Percentiles rank a stretch among this genome's conserved stretches.
These are phyloP conservation scores for Globodera rostochiensis DNA, from an alignment of 1,140 invertebrate genomes.

Conservation along the genomic window DNA sequence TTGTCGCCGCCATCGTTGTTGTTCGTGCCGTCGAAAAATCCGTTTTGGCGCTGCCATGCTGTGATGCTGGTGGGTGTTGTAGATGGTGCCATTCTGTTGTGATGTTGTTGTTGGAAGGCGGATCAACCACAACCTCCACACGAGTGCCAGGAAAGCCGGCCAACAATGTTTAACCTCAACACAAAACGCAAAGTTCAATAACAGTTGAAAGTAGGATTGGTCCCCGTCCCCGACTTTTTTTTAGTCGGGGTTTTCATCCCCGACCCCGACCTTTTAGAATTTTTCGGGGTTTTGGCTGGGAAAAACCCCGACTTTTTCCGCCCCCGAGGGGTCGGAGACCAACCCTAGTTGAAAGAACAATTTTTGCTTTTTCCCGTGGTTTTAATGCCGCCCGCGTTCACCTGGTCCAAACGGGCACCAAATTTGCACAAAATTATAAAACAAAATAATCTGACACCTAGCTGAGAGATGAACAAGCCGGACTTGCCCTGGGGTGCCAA, in stretches of 20 bases:
- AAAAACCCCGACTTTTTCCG: no score
- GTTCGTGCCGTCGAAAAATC: background rate
- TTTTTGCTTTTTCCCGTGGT: slow-evolving; percentile 72
- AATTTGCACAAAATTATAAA: slow-evolving; percentile 67
- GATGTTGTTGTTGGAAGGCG: background rate
- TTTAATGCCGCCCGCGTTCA: slow-evolving; percentile 68
- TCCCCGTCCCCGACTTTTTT: no score
- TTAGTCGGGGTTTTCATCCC: no score
- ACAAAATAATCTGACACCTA: no score
- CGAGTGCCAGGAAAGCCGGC: slow-evolving; percentile 84
- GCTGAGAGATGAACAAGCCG: slow-evolving; percentile 73
- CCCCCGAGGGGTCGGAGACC: no score
- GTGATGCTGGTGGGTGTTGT: background rate
- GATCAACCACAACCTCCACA: slow-evolving; percentile 91
- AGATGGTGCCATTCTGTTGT: background rate
- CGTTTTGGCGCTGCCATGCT: background rate
- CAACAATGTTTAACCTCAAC: slow-evolving; percentile 81
- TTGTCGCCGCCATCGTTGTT: background rate
- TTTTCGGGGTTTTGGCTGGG: no score
- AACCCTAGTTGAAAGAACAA: background rate
- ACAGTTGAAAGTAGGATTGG: no score
- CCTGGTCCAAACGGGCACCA: slow-evolving; percentile 83
- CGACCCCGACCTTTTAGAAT: no score
- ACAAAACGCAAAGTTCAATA: no score
- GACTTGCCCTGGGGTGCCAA: slow-evolving; percentile 36